phyloP scores from a whole-genome alignment of 2,113 vertebrate species.

The Leiothrix lutea region DNA sequence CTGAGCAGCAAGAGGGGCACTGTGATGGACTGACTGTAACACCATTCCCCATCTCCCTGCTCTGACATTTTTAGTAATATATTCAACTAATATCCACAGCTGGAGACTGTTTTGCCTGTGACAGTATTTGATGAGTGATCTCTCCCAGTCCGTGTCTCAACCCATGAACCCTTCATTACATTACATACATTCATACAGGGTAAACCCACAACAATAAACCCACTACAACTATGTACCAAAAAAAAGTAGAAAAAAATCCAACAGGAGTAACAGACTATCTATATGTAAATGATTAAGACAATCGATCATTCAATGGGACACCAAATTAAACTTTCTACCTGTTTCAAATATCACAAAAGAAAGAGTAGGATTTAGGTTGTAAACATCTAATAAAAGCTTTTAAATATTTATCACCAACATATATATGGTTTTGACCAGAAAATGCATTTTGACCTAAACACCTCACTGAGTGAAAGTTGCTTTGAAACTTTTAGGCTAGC shows the following conservation, averaged over 20 bases:
- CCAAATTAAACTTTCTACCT: not conserved
- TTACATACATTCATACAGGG: too few species aligned
- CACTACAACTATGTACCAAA: not conserved
- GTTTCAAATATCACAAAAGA: not conserved
- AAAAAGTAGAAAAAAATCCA: not conserved
- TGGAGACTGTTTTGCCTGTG: not conserved
- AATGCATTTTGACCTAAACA: not conserved
- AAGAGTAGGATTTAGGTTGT: not conserved
- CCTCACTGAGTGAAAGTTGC: not conserved
- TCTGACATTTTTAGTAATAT: not conserved
- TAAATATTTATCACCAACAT: not conserved
- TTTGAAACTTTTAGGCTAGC: not conserved
- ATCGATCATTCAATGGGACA: not conserved
- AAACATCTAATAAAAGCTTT: not conserved
- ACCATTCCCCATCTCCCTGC: not conserved
- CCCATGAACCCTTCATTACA: not conserved
- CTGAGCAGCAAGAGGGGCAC: not conserved
- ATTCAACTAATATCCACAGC: not conserved
- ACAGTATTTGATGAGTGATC: not conserved
- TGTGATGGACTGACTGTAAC: rapidly evolving
- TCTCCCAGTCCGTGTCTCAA: not conserved
- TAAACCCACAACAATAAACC: not conserved
- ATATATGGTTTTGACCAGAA: not conserved
- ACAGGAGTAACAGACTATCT: not conserved
- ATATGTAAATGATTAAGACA: not conserved